Conservation (phyloP, 2,113 vertebrate genomes). For the Natator depressus region DNA sequence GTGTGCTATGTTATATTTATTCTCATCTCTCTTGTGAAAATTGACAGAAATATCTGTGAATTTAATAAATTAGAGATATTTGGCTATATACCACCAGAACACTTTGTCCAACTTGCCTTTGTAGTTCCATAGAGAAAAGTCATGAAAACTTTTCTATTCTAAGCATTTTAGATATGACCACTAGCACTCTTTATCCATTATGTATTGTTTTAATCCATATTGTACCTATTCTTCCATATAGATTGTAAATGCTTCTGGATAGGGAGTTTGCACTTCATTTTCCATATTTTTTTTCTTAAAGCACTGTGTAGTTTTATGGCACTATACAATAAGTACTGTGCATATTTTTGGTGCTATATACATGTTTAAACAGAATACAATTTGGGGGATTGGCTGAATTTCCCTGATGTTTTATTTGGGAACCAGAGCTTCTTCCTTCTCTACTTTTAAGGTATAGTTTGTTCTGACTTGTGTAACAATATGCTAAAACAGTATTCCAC, state of each 20-base stretch:
- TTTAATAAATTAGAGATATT: not conserved
- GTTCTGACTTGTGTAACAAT: not conserved
- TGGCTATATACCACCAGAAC: not conserved
- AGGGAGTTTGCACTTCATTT: not conserved
- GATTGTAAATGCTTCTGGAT: not conserved
- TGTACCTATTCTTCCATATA: not conserved
- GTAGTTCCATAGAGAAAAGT: not conserved
- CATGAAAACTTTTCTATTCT: not conserved
- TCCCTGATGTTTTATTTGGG: not conserved
- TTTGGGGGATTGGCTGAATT: not conserved
- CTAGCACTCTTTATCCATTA: not conserved
- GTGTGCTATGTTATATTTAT: too few species aligned
- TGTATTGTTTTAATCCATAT: not conserved
- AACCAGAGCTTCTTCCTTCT: not conserved
- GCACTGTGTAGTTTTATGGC: not conserved
- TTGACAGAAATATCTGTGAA: not conserved
- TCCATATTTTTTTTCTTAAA: not conserved
- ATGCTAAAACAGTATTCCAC: not conserved
- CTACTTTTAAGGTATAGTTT: not conserved
- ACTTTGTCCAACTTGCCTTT: not conserved
- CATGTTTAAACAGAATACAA: not conserved
- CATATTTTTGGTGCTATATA: not conserved
- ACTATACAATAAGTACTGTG: not conserved
- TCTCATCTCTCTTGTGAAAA: not conserved
- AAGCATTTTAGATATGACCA: not conserved